phyloP scores from a whole-genome alignment of 1,140 invertebrate genomes.

The Drosophila subobscura region DNA sequence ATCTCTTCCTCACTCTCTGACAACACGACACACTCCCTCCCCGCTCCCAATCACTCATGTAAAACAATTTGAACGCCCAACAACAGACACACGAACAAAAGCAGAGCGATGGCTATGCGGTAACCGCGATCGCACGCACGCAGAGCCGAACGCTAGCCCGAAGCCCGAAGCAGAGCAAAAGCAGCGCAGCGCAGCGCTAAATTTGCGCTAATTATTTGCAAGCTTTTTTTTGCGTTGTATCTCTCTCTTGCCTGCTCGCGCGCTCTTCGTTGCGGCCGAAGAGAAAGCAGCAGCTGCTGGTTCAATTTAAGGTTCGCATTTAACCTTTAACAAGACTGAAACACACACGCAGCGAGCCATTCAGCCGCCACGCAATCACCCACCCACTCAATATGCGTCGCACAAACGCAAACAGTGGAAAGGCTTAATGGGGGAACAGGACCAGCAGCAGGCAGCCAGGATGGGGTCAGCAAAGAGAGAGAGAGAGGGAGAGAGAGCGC shows the following conservation, averaged over 20 bases:
- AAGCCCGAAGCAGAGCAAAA: constrained; percentile 25
- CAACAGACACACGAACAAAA: constrained; percentile 50
- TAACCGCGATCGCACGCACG: constrained; percentile 69
- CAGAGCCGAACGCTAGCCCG: constrained; percentile 37
- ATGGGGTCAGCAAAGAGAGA: constrained; percentile 18
- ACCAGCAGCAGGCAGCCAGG: constrained; percentile 1
- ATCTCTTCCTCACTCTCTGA: constrained; percentile 17
- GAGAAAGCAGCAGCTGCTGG: constrained; percentile 30
- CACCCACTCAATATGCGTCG: constrained; percentile 51
- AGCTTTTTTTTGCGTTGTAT: constrained; percentile 44
- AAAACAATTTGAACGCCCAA: constrained; percentile 53
- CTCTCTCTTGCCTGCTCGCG: not conserved
- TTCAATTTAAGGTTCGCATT: constrained; percentile 54
- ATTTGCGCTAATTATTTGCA: constrained; percentile 80
- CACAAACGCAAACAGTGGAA: constrained; percentile 59
- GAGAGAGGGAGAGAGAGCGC: not conserved
- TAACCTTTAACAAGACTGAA: constrained; percentile 58
- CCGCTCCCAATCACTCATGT: constrained; percentile 40
- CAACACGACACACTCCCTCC: not conserved
- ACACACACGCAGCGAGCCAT: constrained; percentile 1
- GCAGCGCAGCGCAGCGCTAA: constrained; percentile 59
- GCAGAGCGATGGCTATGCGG: constrained; percentile 30
- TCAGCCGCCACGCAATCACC: constrained; percentile 6
- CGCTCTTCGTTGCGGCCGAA: constrained; percentile 38
- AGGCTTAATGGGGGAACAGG: constrained; percentile 20